A percentile compares a stretch with the other conserved stretches of the same genome.
phyloP scores from a whole-genome alignment of 2,888 invertebrate species.

The Agrotis segetum region DNA sequence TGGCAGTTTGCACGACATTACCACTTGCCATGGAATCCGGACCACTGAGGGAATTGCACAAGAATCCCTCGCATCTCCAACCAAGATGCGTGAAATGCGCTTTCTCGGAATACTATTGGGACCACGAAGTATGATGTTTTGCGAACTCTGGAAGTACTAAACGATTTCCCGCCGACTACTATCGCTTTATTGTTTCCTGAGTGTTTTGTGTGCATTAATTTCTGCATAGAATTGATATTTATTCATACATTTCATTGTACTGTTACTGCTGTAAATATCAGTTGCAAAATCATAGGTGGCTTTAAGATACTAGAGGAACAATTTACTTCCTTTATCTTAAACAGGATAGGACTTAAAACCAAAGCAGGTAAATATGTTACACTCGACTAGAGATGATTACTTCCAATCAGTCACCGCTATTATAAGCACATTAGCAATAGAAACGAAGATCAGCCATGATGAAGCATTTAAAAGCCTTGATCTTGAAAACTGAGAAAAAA shows the following conservation, averaged over 20 bases:
- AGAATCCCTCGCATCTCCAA: constrained; percentile 61
- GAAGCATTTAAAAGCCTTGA: constrained; percentile 61
- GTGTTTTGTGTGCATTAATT: constrained; percentile 31
- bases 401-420: constrained; percentile 66
- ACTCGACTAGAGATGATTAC: constrained; percentile 68
- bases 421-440: constrained; percentile 72
- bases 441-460: constrained; percentile 46
- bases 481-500: constrained; percentile 63
- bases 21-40: constrained; percentile 63
- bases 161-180: constrained; percentile 40
- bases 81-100: constrained; percentile 60
- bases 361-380: constrained; percentile 63
- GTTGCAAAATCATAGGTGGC: background rate
- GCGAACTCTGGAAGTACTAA: constrained; percentile 46
- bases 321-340: constrained; percentile 1
- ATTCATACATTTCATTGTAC: background rate
- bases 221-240: constrained; percentile 13
- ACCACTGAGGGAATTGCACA: constrained; percentile 62
- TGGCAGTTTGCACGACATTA: constrained; percentile 63
- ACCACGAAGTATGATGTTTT: constrained; percentile 35
- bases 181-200: constrained; percentile 53
- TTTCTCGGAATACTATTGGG: constrained; percentile 52
- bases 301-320: background rate
- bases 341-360: constrained; percentile 1
- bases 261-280: background rate